Percentiles rank a stretch among this genome's conserved stretches.
These are phyloP conservation scores for Gerris buenoi DNA, from an alignment of 1,140 invertebrate species.

Conservation along the genomic window DNA sequence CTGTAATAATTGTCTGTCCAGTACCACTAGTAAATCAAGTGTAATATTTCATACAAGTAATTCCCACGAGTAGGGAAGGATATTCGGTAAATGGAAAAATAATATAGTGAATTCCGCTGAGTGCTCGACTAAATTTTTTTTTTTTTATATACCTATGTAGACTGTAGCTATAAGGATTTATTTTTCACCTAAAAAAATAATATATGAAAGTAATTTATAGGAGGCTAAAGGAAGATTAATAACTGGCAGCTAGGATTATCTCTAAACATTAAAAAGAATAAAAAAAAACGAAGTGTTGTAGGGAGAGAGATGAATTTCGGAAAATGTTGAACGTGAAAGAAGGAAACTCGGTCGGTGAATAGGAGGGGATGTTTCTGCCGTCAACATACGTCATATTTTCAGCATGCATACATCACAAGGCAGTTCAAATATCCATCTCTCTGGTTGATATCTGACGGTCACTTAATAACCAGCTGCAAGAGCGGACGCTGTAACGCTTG, in stretches of 20 bases:
- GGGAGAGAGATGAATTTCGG: background rate
- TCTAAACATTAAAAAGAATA: background rate
- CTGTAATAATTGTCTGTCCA: no score
- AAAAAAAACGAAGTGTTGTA: background rate
- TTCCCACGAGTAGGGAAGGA: no score
- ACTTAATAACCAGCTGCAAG: background rate
- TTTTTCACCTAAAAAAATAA: no score
- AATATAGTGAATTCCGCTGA: no score
- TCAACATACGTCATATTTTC: background rate
- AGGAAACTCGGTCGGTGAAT: background rate
- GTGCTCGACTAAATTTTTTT: no score
- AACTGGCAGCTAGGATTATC: background rate
- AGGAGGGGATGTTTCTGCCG: background rate
- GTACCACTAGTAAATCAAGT: no score
- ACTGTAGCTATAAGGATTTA: no score
- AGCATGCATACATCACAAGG: background rate
- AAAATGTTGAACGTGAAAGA: background rate
- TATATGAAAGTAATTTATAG: background rate
- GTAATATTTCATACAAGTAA: no score
- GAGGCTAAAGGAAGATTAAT: background rate
- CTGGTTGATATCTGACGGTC: background rate
- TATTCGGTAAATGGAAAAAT: no score
- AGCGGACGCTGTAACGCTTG: background rate
- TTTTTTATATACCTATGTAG: no score
- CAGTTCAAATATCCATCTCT: background rate